These are phyloP conservation scores for Chondrilla cf. caribensis DNA, from an alignment of 37 sponge, comb jelly and placozoan genomes.

Conservation along the genomic window DNA sequence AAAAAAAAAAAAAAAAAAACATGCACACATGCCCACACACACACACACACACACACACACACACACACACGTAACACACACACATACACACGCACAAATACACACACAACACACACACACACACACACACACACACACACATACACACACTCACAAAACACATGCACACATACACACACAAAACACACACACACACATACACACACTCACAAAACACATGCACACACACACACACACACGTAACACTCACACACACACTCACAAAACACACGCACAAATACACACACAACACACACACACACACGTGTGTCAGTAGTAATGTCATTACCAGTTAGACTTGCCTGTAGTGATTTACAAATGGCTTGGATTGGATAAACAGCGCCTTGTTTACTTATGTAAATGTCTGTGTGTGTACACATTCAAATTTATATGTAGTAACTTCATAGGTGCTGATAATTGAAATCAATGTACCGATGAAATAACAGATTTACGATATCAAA, in stretches of 20 bases:
- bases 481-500: too few species aligned
- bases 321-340: too few species aligned
- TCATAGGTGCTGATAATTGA: too few species aligned
- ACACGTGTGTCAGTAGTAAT: background rate
- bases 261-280: conserved; percentile 37
- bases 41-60: conserved; percentile 35
- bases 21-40: conserved; percentile 30
- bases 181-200: conserved; percentile 22
- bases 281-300: conserved; percentile 10
- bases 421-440: too few species aligned
- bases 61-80: conserved; percentile 21
- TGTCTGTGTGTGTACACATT: too few species aligned
- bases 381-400: too few species aligned
- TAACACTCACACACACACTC: conserved; percentile 30
- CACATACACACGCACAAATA: conserved; percentile 5
- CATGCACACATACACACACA: conserved; percentile 28
- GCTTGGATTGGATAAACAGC: too few species aligned
- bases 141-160: conserved; percentile 32
- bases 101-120: background rate
- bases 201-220: background rate
- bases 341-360: background rate
- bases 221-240: conserved; percentile 21
- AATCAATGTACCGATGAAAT: too few species aligned
- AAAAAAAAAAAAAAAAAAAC: background rate
- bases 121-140: conserved; percentile 23